Base-by-base conservation (phyloP, 2,888 invertebrate genomes). In the Seira sanloemensis region DNA sequence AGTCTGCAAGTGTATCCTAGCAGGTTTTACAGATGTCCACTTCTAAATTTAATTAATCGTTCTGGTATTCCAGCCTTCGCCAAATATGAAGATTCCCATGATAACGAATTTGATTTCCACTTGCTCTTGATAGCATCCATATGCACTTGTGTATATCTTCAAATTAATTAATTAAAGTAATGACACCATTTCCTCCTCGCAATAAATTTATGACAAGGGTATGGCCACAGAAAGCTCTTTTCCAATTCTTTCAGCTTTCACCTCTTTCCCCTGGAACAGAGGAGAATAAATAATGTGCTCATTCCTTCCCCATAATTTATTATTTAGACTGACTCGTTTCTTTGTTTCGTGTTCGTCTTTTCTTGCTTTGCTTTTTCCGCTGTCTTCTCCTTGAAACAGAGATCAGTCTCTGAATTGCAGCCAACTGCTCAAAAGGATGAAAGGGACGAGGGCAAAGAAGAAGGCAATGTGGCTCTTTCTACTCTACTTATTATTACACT, bases 241-340 rank as follows among this genome's bases (percentile, higher is more conserved):
- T 37, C 7, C 37, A 5, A 12, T 37, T 37, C 37, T 37, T 37
- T 37, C n/a, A n/a, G n/a, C n/a, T n/a, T n/a, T n/a, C n/a, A n/a
- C n/a, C n/a, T n/a, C n/a, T n/a, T 37, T 37, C 37, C 12, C 37
- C 37, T n/a, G n/a, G 68, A 69, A 24, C 27, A 1, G 19, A 12
- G 54, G 62, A 19, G 62, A 78, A 78, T 69, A 50, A 78, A 67
- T 58, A 78, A 71, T 78, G 78, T 72, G 71, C 71, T 78, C 78
- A 72, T 71, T 78, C 71, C 78, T 50, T 78, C 27, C 26, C 9
- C 26, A 65, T 78, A 78, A 78, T 78, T 78, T 78, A 78, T 78
- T 78, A 72, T 78, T 71, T 62, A 78, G 65, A 27, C 16, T 62
- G 23, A 23, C 21, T 62, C 23, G 7, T 50, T 50, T 50, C 50